phyloP scores from a whole-genome alignment of 2,797 vertebrate genomes.

The Gobio occitaniae region DNA sequence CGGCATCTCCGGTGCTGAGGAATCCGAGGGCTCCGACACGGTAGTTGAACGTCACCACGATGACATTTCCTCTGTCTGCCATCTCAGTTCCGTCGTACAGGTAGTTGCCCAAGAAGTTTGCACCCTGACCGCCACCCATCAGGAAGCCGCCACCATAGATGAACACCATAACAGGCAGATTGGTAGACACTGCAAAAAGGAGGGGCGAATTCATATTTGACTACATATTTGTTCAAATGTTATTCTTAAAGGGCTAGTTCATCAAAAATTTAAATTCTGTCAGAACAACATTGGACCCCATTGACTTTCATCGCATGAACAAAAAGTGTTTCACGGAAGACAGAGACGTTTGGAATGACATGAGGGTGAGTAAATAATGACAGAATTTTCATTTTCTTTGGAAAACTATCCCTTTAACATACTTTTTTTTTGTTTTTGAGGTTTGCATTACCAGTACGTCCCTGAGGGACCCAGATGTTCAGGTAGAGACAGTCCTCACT shows the following conservation, averaged over 20 bases:
- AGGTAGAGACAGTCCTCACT: conserved; percentile 92
- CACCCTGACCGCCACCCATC: conserved; percentile 80
- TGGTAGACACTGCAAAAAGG: conserved; percentile 80
- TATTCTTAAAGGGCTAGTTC: background rate
- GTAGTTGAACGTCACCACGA: conserved; percentile 92
- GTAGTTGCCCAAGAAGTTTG: conserved; percentile 86
- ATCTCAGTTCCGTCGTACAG: conserved; percentile 89
- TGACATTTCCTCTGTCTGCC: conserved; percentile 87
- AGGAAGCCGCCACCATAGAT: conserved; percentile 89
- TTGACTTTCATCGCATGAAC: background rate
- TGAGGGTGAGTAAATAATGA: background rate
- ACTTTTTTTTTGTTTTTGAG: background rate
- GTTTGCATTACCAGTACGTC: conserved; percentile 63
- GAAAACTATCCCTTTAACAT: no score
- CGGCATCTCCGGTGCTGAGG: conserved; percentile 89
- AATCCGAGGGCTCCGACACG: conserved; percentile 91
- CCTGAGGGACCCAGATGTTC: conserved; percentile 94
- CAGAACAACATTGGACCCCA: background rate
- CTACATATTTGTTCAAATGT: no score
- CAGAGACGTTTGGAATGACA: background rate
- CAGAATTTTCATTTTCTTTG: background rate
- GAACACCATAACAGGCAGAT: conserved; percentile 91
- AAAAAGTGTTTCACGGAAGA: background rate
- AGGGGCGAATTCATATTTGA: background rate
- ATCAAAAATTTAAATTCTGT: background rate